Evolutionary conservation across 2,797 vertebrate genomes (phyloP).

Genomic region (Lagodon rhomboides): DNA sequence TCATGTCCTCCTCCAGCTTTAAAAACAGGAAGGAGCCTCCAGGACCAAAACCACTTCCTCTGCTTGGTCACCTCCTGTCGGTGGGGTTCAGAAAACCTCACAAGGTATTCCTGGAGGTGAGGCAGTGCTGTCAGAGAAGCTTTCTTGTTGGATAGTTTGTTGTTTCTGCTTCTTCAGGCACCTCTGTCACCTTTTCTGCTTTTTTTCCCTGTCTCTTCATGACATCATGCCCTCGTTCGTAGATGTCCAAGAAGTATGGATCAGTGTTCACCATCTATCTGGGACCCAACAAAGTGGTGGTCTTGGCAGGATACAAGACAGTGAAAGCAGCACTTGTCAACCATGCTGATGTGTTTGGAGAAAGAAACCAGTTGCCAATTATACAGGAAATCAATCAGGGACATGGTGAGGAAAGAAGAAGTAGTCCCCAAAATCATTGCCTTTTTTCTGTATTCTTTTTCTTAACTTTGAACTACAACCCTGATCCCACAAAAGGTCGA

Average conservation of each 20-base stretch:
- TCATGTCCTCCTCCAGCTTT: conserved; percentile 2
- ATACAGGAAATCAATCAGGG: fast-evolving
- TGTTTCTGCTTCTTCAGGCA: not conserved
- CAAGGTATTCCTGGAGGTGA: conserved; percentile 65
- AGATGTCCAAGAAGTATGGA: conserved; percentile 68
- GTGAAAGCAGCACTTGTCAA: conserved; percentile 69
- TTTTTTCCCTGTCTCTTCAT: conserved; percentile 4
- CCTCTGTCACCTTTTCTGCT: too few relatives aligned
- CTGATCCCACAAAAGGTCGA: too few relatives aligned
- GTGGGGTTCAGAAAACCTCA: conserved; percentile 65
- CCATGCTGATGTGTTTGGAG: conserved; percentile 56
- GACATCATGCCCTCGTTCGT: fast-evolving
- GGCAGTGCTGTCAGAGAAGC: not conserved
- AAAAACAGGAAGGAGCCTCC: conserved; percentile 58
- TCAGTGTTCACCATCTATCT: conserved; percentile 60
- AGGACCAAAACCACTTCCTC: conserved; percentile 74
- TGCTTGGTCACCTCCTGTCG: conserved; percentile 78
- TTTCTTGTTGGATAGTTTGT: too few relatives aligned
- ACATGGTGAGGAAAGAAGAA: conserved; percentile 35
- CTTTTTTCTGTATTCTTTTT: conserved; percentile 22
- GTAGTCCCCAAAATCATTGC: too few relatives aligned
- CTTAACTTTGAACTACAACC: too few relatives aligned
- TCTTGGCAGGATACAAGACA: conserved; percentile 61
- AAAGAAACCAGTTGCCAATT: fast-evolving
- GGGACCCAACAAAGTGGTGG: conserved; percentile 59